phyloP scores from a whole-genome alignment of 2,888 invertebrate genomes.

The Gisinianus flammeolus region DNA sequence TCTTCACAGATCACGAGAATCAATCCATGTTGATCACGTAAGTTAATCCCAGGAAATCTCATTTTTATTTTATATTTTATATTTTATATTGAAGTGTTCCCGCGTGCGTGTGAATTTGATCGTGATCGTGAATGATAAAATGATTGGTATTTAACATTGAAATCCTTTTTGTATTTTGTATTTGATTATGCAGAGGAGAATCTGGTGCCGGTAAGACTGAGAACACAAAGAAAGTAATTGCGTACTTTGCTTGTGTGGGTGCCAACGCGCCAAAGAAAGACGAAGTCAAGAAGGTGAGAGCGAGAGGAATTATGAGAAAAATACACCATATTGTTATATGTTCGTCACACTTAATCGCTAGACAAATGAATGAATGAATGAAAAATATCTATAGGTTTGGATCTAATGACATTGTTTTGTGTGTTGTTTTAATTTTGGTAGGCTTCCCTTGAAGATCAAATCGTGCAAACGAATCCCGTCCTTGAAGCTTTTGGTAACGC shows the following conservation, averaged over 20 bases:
- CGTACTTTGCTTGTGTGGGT: slow-evolving; percentile 98
- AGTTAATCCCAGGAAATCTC: slow-evolving; percentile 64
- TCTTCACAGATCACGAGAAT: slow-evolving; percentile 88
- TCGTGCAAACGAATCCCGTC: slow-evolving; percentile 99
- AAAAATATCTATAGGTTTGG: not conserved
- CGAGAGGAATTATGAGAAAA: not conserved
- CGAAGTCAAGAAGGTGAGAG: slow-evolving; percentile 61
- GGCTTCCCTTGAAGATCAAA: slow-evolving; percentile 98
- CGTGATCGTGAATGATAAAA: no score
- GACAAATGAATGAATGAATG: slow-evolving; percentile 66
- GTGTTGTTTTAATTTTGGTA: slow-evolving; percentile 61
- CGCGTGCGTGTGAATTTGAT: no score
- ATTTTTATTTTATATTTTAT: not conserved
- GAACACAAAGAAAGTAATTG: slow-evolving; percentile 99
- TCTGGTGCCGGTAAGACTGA: slow-evolving; percentile 99
- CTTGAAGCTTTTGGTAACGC: slow-evolving; percentile 99
- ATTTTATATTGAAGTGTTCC: no score
- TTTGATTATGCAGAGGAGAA: slow-evolving; percentile 85
- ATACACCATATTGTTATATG: not conserved
- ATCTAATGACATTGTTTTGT: no score
- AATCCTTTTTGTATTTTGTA: no score
- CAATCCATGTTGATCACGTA: slow-evolving; percentile 99
- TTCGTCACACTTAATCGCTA: not conserved
- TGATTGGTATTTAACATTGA: no score
- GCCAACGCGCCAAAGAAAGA: slow-evolving; percentile 80